These are phyloP conservation scores for Danaus plexippus DNA, from an alignment of 1,140 invertebrate species.

Conservation along the genomic window DNA sequence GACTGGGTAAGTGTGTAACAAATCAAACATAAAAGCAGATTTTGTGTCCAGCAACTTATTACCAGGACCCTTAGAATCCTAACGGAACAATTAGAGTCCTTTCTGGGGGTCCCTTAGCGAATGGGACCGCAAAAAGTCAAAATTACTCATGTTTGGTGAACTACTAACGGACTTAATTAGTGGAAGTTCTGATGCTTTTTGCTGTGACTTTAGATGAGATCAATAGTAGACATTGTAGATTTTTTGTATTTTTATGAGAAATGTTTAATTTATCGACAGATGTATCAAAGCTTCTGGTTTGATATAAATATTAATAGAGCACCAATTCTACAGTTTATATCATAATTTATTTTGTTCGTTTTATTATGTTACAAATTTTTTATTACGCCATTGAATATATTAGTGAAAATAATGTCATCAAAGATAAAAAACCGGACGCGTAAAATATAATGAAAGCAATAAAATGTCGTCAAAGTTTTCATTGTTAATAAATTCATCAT, in stretches of 20 bases:
- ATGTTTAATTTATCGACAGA: too few relatives aligned
- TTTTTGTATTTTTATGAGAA: too few relatives aligned
- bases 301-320: too few relatives aligned
- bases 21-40: slow-evolving; percentile 17
- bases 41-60: slow-evolving; percentile 13
- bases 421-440: background rate
- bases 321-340: too few relatives aligned
- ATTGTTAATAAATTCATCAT: slow-evolving; percentile 11
- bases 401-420: too few relatives aligned
- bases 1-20: slow-evolving; percentile 6
- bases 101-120: slow-evolving; percentile 9
- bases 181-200: slow-evolving; percentile 20
- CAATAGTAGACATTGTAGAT: too few relatives aligned
- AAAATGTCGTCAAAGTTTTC: too few relatives aligned
- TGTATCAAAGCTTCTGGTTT: too few relatives aligned
- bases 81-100: slow-evolving; percentile 18
- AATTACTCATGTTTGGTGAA: slow-evolving; percentile 30
- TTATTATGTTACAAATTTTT: too few relatives aligned
- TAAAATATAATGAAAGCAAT: background rate
- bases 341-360: too few relatives aligned
- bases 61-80: slow-evolving; percentile 13
- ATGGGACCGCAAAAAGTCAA: slow-evolving; percentile 18
- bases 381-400: too few relatives aligned
- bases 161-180: slow-evolving; percentile 32
- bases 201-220: too few relatives aligned